Conservation (phyloP, 2,113 vertebrate genomes). For the Elachura formosa region DNA sequence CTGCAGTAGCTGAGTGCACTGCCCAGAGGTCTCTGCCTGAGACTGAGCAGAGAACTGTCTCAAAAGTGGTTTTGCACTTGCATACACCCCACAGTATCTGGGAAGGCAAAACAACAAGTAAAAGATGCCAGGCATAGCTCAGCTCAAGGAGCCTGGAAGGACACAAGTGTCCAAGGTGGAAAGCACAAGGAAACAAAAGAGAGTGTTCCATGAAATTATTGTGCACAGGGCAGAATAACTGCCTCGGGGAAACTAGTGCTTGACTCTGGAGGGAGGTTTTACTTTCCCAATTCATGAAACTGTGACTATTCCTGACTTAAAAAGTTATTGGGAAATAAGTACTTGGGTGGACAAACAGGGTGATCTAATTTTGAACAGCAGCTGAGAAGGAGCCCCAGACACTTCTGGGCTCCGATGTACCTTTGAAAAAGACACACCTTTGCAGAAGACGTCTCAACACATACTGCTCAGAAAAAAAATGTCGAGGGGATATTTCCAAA, state of each 20-base stretch:
- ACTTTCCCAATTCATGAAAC: not conserved
- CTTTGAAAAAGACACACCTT: not conserved
- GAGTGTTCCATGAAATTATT: not conserved
- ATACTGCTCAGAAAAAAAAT: not conserved
- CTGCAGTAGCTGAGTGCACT: not conserved
- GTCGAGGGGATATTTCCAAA: not conserved
- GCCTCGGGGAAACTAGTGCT: not conserved
- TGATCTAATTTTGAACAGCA: not conserved
- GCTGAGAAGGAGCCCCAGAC: not conserved
- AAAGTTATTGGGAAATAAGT: not conserved
- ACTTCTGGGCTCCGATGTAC: not conserved
- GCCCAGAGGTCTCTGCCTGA: not conserved
- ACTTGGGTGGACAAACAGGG: not conserved
- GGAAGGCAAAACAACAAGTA: not conserved
- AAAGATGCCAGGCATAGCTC: not conserved
- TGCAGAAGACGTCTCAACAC: not conserved
- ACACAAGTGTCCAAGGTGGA: not conserved
- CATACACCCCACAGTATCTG: not conserved
- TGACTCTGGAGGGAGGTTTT: not conserved
- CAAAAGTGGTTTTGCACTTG: not conserved
- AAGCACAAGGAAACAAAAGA: not conserved
- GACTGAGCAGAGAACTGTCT: not conserved
- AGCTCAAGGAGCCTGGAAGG: not conserved
- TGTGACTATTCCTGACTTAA: not conserved
- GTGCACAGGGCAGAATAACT: not conserved